Evolutionary conservation across 2,113 vertebrate genomes (phyloP).

Genomic region (Chelonoidis abingdonii): DNA sequence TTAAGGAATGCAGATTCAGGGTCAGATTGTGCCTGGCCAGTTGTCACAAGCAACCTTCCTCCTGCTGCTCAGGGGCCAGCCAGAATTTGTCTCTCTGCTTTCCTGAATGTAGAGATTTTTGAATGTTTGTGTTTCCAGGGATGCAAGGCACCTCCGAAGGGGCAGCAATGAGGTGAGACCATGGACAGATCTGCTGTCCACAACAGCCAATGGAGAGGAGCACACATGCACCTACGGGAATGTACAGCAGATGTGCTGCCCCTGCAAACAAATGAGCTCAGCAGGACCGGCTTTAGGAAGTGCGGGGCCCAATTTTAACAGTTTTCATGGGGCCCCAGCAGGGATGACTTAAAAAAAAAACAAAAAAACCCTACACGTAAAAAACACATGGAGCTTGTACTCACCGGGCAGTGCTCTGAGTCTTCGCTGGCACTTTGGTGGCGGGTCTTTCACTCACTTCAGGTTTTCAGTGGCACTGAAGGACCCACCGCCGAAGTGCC

Average conservation of each 20-base stretch:
- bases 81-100: background rate
- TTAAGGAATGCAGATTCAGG: background rate
- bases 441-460: too few species aligned
- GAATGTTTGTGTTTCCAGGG: background rate
- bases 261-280: background rate
- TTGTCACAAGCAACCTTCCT: background rate
- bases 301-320: too few species aligned
- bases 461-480: too few species aligned
- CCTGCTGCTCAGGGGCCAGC: background rate
- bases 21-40: background rate
- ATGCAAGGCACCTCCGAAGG: too few species aligned
- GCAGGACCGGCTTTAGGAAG: too few species aligned
- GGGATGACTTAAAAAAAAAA: too few species aligned
- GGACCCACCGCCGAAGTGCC: too few species aligned
- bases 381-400: too few species aligned
- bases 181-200: background rate
- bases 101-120: background rate
- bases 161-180: background rate
- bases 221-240: background rate
- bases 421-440: too few species aligned
- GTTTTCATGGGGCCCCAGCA: too few species aligned
- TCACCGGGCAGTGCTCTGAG: too few species aligned
- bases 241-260: background rate
- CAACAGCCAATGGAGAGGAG: background rate
- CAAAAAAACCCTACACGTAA: too few species aligned